Percentiles rank a stretch among this genome's conserved stretches.
Conservation (phyloP, 2,888 invertebrate species). For the Luperina nickerlii region DNA sequence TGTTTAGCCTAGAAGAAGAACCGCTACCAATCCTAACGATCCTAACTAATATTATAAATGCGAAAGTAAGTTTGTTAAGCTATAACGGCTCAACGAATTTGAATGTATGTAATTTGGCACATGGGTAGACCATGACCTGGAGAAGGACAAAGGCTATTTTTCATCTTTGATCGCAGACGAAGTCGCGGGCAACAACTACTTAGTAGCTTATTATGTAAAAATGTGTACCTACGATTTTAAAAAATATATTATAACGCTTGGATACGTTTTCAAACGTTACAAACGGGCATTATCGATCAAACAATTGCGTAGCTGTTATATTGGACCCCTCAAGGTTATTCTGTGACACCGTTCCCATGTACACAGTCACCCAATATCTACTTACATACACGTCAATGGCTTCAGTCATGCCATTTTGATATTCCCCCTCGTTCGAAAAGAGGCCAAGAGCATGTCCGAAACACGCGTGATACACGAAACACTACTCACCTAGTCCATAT, state of each 20-base stretch:
- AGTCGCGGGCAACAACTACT: too few species aligned
- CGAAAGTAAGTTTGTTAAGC: too few species aligned
- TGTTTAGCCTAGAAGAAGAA: neutral
- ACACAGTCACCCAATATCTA: slow-evolving; percentile 10
- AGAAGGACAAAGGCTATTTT: too few species aligned
- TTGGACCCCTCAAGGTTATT: neutral
- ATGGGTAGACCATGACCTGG: too few species aligned
- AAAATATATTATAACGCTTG: neutral
- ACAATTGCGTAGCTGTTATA: neutral
- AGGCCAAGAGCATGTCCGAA: slow-evolving; percentile 7
- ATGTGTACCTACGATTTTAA: neutral
- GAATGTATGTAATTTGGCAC: too few species aligned
- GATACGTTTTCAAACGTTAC: neutral
- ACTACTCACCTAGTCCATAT: neutral
- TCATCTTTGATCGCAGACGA: too few species aligned
- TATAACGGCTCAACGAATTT: too few species aligned
- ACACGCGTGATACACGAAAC: slow-evolving; percentile 1
- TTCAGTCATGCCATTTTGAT: slow-evolving; percentile 11
- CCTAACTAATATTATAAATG: too few species aligned
- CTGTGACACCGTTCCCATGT: slow-evolving; percentile 11
- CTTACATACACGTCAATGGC: neutral
- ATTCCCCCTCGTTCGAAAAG: slow-evolving; percentile 15
- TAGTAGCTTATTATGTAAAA: neutral
- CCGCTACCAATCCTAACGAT: neutral
- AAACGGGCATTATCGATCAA: neutral